These are phyloP conservation scores for Drosophila bunnanda DNA, from an alignment of 2,888 invertebrate genomes.

Conservation along the genomic window DNA sequence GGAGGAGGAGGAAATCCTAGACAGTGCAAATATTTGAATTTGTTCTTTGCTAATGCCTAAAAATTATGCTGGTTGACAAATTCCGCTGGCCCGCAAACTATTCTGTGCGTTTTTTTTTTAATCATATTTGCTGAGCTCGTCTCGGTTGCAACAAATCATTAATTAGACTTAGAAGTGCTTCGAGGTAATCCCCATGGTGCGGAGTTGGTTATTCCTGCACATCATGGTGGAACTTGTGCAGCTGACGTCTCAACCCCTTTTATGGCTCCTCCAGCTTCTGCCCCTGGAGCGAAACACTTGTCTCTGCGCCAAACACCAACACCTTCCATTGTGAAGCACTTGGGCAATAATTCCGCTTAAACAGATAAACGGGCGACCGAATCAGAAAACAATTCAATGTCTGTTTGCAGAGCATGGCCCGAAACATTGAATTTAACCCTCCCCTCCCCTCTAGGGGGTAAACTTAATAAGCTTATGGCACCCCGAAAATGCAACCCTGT, in stretches of 20 bases:
- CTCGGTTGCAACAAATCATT: slow-evolving; percentile 65
- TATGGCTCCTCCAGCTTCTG: neutral
- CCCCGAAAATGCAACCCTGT: slow-evolving; percentile 65
- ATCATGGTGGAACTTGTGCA: slow-evolving; percentile 51
- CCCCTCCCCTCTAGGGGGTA: neutral
- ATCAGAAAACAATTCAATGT: slow-evolving; percentile 71
- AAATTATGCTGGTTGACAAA: slow-evolving; percentile 82
- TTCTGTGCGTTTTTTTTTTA: slow-evolving; percentile 12
- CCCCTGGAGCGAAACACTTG: slow-evolving; percentile 43
- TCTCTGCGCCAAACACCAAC: slow-evolving; percentile 34
- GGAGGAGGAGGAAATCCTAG: slow-evolving; percentile 41
- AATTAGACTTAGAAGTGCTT: slow-evolving; percentile 62
- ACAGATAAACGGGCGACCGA: slow-evolving; percentile 68
- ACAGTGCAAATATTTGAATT: slow-evolving; percentile 74
- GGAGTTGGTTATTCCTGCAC: slow-evolving; percentile 15
- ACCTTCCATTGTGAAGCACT: slow-evolving; percentile 49
- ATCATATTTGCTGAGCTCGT: slow-evolving; percentile 35
- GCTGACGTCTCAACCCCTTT: slow-evolving; percentile 43
- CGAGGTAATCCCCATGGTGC: slow-evolving; percentile 28
- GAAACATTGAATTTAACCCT: slow-evolving; percentile 17
- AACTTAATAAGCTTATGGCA: slow-evolving; percentile 74
- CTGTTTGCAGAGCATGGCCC: slow-evolving; percentile 34
- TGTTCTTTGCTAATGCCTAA: slow-evolving; percentile 72
- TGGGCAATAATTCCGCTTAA: slow-evolving; percentile 78
- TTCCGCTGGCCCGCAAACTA: slow-evolving; percentile 42